phyloP scores from a whole-genome alignment of 2,888 invertebrate species.

The Balanococcus diminutus region DNA sequence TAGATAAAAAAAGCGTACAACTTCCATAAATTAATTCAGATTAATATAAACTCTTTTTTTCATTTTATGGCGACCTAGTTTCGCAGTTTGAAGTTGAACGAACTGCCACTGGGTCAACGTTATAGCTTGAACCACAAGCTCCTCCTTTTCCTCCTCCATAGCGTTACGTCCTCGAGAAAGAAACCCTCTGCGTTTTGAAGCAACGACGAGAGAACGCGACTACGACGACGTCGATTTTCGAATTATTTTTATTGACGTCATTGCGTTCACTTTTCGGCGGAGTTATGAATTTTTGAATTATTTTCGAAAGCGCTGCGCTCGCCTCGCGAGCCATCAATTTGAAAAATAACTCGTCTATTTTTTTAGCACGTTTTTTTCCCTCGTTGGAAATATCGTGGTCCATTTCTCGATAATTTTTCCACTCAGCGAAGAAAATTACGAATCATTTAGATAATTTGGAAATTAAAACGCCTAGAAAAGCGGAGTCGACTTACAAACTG shows the following conservation, averaged over 20 bases:
- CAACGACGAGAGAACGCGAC: neutral
- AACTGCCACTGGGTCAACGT: conserved; percentile 55
- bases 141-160: conserved; percentile 46
- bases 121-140: conserved; percentile 52
- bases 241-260: conserved; percentile 50
- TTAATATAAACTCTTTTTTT: conserved; percentile 48
- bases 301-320: neutral
- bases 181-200: conserved; percentile 39
- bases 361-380: neutral
- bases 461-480: neutral
- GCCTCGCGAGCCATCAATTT: neutral
- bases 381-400: neutral
- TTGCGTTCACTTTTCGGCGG: conserved; percentile 46
- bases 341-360: neutral
- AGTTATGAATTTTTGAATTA: conserved; percentile 12
- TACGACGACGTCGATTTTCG: conserved; percentile 44
- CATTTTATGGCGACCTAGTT: conserved; percentile 53
- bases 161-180: conserved; percentile 45
- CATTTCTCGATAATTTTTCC: neutral
- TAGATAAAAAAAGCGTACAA: conserved; percentile 7
- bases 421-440: neutral
- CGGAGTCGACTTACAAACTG: neutral
- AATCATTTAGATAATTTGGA: neutral
- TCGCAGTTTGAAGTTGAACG: conserved; percentile 55
- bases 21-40: conserved; percentile 54